Evolutionary conservation across 2,797 vertebrate genomes (phyloP).

Genomic region (Microctenopoma lineatum): DNA sequence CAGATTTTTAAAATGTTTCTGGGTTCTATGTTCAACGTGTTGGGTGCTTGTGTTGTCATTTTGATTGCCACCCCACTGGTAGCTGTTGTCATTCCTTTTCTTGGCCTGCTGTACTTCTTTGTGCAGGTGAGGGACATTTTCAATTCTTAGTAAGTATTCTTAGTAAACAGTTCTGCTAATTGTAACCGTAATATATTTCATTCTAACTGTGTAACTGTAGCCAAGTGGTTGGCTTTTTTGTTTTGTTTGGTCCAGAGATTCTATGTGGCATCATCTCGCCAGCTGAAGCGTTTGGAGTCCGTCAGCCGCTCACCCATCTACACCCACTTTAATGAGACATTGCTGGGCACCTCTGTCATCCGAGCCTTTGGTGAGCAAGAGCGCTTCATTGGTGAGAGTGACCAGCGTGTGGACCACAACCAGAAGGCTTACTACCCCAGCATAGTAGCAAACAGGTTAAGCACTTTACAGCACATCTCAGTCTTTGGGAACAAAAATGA

Average conservation of each 20-base stretch:
- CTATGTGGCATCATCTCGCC: slow-evolving; percentile 94
- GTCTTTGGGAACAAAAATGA: not conserved
- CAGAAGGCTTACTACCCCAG: slow-evolving; percentile 95
- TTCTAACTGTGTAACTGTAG: not conserved
- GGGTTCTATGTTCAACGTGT: slow-evolving; percentile 91
- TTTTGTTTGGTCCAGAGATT: slow-evolving; percentile 85
- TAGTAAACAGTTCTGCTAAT: too few species aligned
- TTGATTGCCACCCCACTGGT: slow-evolving; percentile 91
- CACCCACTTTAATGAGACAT: slow-evolving; percentile 94
- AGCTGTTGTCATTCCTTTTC: slow-evolving; percentile 87
- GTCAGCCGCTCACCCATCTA: slow-evolving; percentile 95
- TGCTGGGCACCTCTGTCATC: slow-evolving; percentile 93
- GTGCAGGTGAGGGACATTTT: slow-evolving; percentile 86
- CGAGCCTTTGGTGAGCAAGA: slow-evolving; percentile 92
- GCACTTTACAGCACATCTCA: too few species aligned
- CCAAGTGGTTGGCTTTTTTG: too few species aligned
- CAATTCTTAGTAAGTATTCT: too few species aligned
- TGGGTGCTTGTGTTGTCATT: slow-evolving; percentile 89
- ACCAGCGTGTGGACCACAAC: slow-evolving; percentile 92
- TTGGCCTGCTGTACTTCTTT: slow-evolving; percentile 92
- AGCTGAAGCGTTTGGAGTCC: slow-evolving; percentile 94
- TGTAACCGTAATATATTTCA: not conserved
- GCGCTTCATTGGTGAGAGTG: slow-evolving; percentile 90
- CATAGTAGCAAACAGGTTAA: slow-evolving; percentile 94
- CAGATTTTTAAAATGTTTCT: slow-evolving; percentile 96